phyloP scores from a whole-genome alignment of 2,113 vertebrate species.

The Semnornis frantzii region DNA sequence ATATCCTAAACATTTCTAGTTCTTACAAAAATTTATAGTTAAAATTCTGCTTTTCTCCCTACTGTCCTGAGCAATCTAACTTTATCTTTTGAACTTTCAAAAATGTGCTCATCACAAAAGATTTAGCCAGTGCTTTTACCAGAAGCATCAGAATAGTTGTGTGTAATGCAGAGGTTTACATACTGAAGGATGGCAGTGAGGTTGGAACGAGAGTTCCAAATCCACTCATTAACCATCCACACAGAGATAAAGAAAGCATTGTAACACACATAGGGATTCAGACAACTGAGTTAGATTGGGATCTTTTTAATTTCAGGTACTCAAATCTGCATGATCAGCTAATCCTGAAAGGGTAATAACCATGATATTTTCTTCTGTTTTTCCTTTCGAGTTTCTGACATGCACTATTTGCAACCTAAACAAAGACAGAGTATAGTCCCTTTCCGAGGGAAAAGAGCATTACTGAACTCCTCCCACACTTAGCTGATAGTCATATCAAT shows the following conservation, averaged over 20 bases:
- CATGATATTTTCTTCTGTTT: not conserved
- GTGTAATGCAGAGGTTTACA: not conserved
- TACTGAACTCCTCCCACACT: slow-evolving; percentile 15
- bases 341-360: not conserved
- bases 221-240: not conserved
- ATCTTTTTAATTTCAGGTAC: not conserved
- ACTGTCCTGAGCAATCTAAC: not conserved
- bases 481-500: not conserved
- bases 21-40: not conserved
- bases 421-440: not conserved
- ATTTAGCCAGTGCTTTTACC: not conserved
- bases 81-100: not conserved
- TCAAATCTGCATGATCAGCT: not conserved
- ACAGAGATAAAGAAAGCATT: not conserved
- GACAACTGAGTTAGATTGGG: not conserved
- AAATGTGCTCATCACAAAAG: not conserved
- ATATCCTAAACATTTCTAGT: not conserved
- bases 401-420: not conserved
- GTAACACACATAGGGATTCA: not conserved
- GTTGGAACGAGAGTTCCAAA: not conserved
- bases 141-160: not conserved
- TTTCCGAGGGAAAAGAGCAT: not conserved
- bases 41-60: not conserved
- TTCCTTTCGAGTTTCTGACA: not conserved
- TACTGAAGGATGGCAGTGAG: not conserved